Conservation (phyloP, 2,888 invertebrate genomes). For the Drosophila imparisetae region DNA sequence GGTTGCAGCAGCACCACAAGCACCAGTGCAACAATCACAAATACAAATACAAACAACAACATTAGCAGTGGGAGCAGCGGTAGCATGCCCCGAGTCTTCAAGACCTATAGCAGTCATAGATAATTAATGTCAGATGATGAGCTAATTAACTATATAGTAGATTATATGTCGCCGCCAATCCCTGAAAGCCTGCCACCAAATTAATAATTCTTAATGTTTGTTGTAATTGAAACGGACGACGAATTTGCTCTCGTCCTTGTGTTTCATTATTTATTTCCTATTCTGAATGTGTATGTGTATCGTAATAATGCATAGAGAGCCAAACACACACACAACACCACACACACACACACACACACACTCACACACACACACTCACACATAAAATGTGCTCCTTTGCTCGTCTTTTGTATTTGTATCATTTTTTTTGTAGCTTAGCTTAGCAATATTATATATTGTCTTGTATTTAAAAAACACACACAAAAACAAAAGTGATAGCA, state of each 20-base stretch:
- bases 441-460: conserved; percentile 34
- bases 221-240: conserved; percentile 36
- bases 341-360: conserved; percentile 2
- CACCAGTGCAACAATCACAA: conserved; percentile 21
- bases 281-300: conserved; percentile 44
- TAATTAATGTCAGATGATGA: conserved; percentile 67
- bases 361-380: conserved; percentile 25
- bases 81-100: conserved; percentile 82
- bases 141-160: conserved; percentile 4
- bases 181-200: conserved; percentile 73
- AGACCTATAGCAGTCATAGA: conserved; percentile 85
- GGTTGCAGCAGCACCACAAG: conserved; percentile 34
- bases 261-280: conserved; percentile 43
- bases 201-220: conserved; percentile 56
- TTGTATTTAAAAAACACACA: conserved; percentile 35
- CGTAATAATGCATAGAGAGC: conserved; percentile 5
- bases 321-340: conserved; percentile 39
- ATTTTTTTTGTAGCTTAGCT: conserved; percentile 33
- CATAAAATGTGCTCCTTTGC: conserved; percentile 4
- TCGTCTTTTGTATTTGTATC: not conserved
- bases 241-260: conserved; percentile 1
- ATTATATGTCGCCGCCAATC: conserved; percentile 21
- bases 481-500: conserved; percentile 68
- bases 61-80: conserved; percentile 51
- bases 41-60: conserved; percentile 13